Evolutionary conservation across 2,113 vertebrate species (phyloP).

Genomic region (Pachycephala philippinensis): DNA sequence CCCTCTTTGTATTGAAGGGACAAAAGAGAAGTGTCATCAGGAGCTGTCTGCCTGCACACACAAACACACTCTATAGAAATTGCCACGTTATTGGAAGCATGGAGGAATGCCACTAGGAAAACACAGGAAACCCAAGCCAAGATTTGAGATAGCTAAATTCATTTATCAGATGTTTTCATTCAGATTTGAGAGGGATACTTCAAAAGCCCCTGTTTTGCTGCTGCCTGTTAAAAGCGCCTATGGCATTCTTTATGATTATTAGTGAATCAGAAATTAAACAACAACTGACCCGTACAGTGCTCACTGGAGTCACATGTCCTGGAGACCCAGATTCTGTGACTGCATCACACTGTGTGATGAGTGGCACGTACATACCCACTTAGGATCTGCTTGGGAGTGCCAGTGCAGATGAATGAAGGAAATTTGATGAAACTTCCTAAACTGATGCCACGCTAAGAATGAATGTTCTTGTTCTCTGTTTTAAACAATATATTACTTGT

Average conservation of each 20-base stretch:
- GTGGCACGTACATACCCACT: not conserved
- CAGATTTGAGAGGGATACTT: not conserved
- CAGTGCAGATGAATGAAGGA: not conserved
- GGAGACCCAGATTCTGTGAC: constrained; percentile 2
- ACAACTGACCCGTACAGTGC: constrained; percentile 18
- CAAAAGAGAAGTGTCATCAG: constrained; percentile 33
- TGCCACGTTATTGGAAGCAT: not conserved
- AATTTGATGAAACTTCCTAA: not conserved
- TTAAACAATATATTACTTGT: not conserved
- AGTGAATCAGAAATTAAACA: constrained; percentile 47
- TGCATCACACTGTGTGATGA: constrained; percentile 5
- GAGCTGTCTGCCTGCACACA: not conserved
- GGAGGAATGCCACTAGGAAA: constrained; percentile 37
- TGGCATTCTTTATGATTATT: constrained; percentile 52
- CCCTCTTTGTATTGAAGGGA: constrained; percentile 19
- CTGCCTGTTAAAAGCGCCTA: not conserved
- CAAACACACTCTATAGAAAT: constrained; percentile 29
- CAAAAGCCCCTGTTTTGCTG: not conserved
- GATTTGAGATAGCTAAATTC: constrained; percentile 3
- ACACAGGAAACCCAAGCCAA: constrained; percentile 27
- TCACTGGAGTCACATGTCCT: not conserved
- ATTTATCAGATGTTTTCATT: not conserved
- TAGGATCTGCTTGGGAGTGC: not conserved
- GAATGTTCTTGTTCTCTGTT: not conserved
- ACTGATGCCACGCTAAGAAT: not conserved